Percentiles rank a stretch among this genome's conserved stretches.
Evolutionary conservation across 2,113 vertebrate genomes (phyloP).

Genomic region (Copsychus sechellarum): DNA sequence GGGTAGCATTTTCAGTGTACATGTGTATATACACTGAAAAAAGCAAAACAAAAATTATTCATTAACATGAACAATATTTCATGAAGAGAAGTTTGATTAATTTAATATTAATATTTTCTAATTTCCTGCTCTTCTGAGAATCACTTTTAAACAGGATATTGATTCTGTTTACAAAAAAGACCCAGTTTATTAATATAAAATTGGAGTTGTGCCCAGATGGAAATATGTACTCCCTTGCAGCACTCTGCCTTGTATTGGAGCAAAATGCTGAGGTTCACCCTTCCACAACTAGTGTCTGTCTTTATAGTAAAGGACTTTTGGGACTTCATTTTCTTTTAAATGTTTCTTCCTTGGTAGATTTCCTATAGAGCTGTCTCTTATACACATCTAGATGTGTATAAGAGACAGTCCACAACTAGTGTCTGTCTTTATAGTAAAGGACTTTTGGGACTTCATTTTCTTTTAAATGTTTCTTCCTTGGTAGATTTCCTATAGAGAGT

Average conservation of each 20-base stretch:
- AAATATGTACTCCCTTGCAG: not conserved
- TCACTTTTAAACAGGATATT: slow-evolving; percentile 55
- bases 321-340: not conserved
- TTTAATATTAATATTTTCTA: slow-evolving; percentile 35
- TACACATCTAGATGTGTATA: too few relatives aligned
- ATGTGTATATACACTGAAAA: not conserved
- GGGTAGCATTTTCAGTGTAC: not conserved
- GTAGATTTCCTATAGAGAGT: not conserved
- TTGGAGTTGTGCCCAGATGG: slow-evolving; percentile 28
- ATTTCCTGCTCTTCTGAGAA: slow-evolving; percentile 53
- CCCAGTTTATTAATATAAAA: slow-evolving; percentile 34
- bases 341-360: not conserved
- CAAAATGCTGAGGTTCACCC: not conserved
- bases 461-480: not conserved
- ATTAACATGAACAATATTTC: not conserved
- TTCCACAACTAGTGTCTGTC: not conserved
- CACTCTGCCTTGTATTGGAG: not conserved
- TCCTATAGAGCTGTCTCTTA: too few relatives aligned
- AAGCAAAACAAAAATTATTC: not conserved
- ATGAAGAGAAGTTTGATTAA: not conserved
- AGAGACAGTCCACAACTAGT: not conserved
- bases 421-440: not conserved
- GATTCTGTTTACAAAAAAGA: slow-evolving; percentile 52
- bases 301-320: not conserved
- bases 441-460: not conserved